Evolutionary conservation across 30 jellyfish, hydroid and myxozoan species (phyloP), one percentile per base, ranked within the genome.

Genomic region (Pseudorhiza aurosa): DNA sequence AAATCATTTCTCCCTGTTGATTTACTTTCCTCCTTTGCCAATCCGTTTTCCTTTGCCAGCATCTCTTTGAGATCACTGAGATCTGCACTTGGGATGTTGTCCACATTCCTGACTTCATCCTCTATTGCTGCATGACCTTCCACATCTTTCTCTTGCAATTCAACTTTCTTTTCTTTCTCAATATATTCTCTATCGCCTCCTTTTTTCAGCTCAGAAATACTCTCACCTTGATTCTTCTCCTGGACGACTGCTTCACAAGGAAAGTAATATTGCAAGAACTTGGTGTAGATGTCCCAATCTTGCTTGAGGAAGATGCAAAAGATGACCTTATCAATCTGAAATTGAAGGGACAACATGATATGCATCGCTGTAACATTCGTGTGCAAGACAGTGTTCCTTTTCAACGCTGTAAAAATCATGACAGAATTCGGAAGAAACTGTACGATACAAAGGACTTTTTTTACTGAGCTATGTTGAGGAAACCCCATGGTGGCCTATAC

Each of bases 221-320:
- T 19, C 36, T 43, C 43, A 3, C 21, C 42, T 58, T 19, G 49
- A 32, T 49, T 28, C 69, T 44, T n/a, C 28, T 51, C 72, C 21
- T n/a, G 60, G 27, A 28, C 9, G 11, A 45, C 46, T 53, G 62
- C 82, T 77, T 77, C 89, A 39, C 96, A 88, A 2, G 97, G 95
- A 47, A 88, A 88, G 67, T 88, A 88, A 39, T 31, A 60, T 57
- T 55, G 85, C 87, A 88, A 45, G 29, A 42, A 76, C n/a, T 74
- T 42, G 17, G 79, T 8, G 68, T 88, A 88, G 37, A 80, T 72
- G 2, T 73, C 83, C 82, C 79, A 80, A 60, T 88, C 97, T 62
- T 81, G 58, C 4, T 58, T 57, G 35, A 88, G 75, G 46, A 58
- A 88, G 11, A 90, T 67, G 71, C 97, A 88, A 46, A 88, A 88